Evolutionary conservation across 2,888 invertebrate genomes (phyloP).

Genomic region (Aphidoletes aphidimyza): DNA sequence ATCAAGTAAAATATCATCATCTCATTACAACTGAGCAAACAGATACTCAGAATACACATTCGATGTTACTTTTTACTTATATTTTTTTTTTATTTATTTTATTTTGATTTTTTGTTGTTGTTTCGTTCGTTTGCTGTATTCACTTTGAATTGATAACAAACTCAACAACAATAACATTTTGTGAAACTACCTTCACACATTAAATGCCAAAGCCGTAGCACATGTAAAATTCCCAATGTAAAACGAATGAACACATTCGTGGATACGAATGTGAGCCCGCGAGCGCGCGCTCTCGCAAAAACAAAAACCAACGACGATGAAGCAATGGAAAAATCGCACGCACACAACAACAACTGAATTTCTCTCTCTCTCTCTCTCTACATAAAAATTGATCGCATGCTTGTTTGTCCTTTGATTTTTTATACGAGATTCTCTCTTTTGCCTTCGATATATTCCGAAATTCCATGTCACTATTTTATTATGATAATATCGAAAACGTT

Average conservation of each 20-base stretch:
- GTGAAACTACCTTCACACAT: background rate
- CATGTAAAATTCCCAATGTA: too few relatives aligned
- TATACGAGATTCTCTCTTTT: background rate
- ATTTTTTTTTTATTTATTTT: too few relatives aligned
- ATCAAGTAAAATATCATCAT: background rate
- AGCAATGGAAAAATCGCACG: background rate
- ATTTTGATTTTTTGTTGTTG: too few relatives aligned
- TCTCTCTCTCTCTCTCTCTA: background rate
- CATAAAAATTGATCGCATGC: background rate
- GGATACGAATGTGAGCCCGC: too few relatives aligned
- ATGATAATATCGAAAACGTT: background rate
- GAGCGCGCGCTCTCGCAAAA: too few relatives aligned
- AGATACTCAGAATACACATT: background rate
- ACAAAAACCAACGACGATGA: background rate
- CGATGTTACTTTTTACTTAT: background rate
- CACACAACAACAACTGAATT: background rate
- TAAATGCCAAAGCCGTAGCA: too few relatives aligned
- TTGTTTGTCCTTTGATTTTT: conserved; percentile 33
- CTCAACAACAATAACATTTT: too few relatives aligned
- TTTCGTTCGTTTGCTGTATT: too few relatives aligned
- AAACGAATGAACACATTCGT: too few relatives aligned
- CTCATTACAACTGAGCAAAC: background rate
- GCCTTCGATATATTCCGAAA: background rate
- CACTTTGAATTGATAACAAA: too few relatives aligned
- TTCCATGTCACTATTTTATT: conserved; percentile 6